A percentile compares a stretch with the other conserved stretches of the same genome.
phyloP scores from a whole-genome alignment of 2,888 invertebrate species.

The Endomychus coccineus region DNA sequence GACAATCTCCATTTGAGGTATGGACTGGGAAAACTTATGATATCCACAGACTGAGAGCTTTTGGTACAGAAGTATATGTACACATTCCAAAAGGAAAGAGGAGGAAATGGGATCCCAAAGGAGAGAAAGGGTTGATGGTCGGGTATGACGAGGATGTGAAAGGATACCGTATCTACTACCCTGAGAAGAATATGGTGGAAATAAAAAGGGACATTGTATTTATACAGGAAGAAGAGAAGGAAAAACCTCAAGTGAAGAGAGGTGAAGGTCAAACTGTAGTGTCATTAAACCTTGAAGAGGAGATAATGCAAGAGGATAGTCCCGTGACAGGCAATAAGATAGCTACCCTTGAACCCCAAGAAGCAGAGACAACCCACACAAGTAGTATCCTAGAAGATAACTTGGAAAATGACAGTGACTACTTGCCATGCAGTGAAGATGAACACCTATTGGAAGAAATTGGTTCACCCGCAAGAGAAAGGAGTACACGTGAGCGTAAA shows the following conservation, averaged over 20 bases:
- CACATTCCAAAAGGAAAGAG: constrained; percentile 34
- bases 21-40: constrained; percentile 34
- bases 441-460: too few relatives aligned
- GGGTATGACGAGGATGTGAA: constrained; percentile 32
- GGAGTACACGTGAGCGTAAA: not conserved
- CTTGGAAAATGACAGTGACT: too few relatives aligned
- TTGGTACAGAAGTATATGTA: constrained; percentile 35
- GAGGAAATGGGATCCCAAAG: constrained; percentile 33
- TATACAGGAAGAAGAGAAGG: constrained; percentile 30
- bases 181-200: constrained; percentile 19
- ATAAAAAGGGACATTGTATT: constrained; percentile 18
- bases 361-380: too few relatives aligned
- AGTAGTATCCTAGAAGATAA: too few relatives aligned
- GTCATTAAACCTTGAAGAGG: too few relatives aligned
- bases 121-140: constrained; percentile 29
- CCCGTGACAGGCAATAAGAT: too few relatives aligned
- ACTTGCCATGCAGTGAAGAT: too few relatives aligned
- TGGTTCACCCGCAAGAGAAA: not conserved
- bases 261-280: too few relatives aligned
- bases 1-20: constrained; percentile 32
- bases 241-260: too few relatives aligned
- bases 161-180: constrained; percentile 20
- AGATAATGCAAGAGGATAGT: too few relatives aligned
- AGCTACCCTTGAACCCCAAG: not conserved
- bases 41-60: constrained; percentile 31